Evolutionary conservation across 1,140 invertebrate species (phyloP).

Genomic region (Drosophila lini): DNA sequence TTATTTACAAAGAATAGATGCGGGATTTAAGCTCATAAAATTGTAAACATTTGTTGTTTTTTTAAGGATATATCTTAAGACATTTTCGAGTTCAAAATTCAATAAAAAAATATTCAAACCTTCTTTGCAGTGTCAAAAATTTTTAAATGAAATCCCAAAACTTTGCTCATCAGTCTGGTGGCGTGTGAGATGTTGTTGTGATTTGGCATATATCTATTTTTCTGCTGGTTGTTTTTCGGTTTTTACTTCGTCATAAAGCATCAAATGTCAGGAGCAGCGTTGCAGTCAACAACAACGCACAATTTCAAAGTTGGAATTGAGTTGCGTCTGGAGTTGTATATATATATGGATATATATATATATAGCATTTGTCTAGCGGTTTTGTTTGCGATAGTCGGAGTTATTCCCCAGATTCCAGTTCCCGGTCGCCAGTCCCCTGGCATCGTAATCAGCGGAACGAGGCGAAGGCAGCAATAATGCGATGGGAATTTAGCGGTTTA

Average conservation of each 20-base stretch:
- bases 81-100: background rate
- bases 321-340: constrained; percentile 54
- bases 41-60: too few relatives aligned
- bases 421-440: constrained; percentile 18
- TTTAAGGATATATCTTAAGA: background rate
- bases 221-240: constrained; percentile 34
- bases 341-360: background rate
- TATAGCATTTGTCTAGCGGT: constrained; percentile 22
- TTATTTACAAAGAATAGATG: background rate
- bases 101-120: background rate
- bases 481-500: constrained; percentile 19
- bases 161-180: constrained; percentile 59
- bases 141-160: constrained; percentile 71
- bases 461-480: constrained; percentile 9
- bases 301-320: constrained; percentile 79
- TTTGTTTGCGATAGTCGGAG: constrained; percentile 16
- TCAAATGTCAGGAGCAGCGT: constrained; percentile 64
- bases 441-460: constrained; percentile 12
- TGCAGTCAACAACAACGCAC: constrained; percentile 55
- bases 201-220: constrained; percentile 49
- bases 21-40: too few relatives aligned
- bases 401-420: constrained; percentile 12
- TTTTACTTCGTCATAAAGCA: constrained; percentile 73
- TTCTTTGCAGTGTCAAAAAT: constrained; percentile 17
- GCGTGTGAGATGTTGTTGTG: constrained; percentile 42